Percentiles rank a stretch among this genome's conserved stretches.
phyloP scores from a whole-genome alignment of 2,113 vertebrate species.

The Pelecanoides urinatrix region DNA sequence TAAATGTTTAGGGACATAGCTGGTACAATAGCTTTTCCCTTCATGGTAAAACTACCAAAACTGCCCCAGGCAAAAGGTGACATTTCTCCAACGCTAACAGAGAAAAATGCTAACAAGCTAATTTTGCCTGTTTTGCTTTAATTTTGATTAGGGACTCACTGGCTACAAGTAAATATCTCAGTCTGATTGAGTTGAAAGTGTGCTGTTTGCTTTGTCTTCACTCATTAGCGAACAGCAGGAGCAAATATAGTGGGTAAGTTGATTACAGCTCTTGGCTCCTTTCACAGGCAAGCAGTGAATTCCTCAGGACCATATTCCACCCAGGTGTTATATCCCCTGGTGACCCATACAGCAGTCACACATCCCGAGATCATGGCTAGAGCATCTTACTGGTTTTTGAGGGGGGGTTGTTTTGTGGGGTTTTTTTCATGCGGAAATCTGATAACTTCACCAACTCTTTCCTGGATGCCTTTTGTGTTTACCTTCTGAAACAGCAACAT shows the following conservation, averaged over 20 bases:
- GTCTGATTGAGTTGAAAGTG: constrained; percentile 4
- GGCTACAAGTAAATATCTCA: constrained; percentile 49
- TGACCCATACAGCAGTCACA: neutral
- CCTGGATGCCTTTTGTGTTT: neutral
- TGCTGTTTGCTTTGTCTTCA: constrained; percentile 45
- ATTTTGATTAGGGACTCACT: constrained; percentile 44
- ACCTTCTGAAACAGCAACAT: neutral
- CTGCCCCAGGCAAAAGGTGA: constrained; percentile 52
- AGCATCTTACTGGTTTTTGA: neutral
- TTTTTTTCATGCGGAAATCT: neutral
- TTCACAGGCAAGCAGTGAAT: constrained; percentile 9
- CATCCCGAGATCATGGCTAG: rapidly evolving
- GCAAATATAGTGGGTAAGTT: neutral
- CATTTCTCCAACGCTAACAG: constrained; percentile 37
- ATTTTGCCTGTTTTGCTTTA: constrained; percentile 49
- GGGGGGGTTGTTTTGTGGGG: neutral
- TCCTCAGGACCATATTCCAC: constrained; percentile 2
- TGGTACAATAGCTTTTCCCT: neutral
- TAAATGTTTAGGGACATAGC: neutral
- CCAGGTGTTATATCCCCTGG: neutral
- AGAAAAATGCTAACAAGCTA: constrained; percentile 57
- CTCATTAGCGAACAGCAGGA: constrained; percentile 64
- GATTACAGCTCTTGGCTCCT: constrained; percentile 48
- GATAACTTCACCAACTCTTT: neutral
- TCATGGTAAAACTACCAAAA: constrained; percentile 27